These are phyloP conservation scores for Oligia latruncula DNA, from an alignment of 2,888 invertebrate genomes.

Conservation along the genomic window DNA sequence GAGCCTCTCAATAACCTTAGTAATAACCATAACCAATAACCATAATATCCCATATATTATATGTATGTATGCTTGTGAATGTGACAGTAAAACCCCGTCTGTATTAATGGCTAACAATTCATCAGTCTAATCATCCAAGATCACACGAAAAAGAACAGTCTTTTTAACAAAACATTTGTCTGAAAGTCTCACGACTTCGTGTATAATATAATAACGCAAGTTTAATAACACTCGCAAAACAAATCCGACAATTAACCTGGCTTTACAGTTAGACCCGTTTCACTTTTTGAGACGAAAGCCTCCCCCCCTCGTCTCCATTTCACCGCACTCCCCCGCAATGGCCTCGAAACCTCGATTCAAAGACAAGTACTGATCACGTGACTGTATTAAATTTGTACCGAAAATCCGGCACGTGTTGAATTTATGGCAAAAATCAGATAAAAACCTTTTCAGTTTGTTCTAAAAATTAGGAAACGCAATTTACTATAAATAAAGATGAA, in stretches of 20 bases:
- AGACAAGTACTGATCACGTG: slow-evolving; percentile 77
- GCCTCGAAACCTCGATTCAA: slow-evolving; percentile 85
- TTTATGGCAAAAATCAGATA: slow-evolving; percentile 6
- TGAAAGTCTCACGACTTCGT: slow-evolving; percentile 34
- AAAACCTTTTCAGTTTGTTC: not conserved
- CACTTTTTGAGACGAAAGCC: slow-evolving; percentile 84
- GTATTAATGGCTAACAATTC: not conserved
- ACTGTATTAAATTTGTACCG: slow-evolving; percentile 34
- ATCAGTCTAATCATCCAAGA: slow-evolving; percentile 19
- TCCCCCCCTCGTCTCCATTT: slow-evolving; percentile 61
- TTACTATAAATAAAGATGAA: too few species aligned
- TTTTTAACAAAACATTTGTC: slow-evolving; percentile 21
- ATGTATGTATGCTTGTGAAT: not conserved
- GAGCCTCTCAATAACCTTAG: too few species aligned
- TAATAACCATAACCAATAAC: not conserved
- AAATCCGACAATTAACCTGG: slow-evolving; percentile 64
- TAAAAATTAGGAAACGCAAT: not conserved
- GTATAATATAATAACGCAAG: slow-evolving; percentile 34
- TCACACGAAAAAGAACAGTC: slow-evolving; percentile 13
- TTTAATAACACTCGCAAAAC: slow-evolving; percentile 56
- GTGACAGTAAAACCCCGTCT: too few species aligned
- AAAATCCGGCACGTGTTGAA: slow-evolving; percentile 26
- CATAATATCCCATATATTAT: not conserved
- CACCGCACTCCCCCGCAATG: slow-evolving; percentile 66
- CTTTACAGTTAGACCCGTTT: slow-evolving; percentile 84